These are phyloP conservation scores for Fragum whitleyi DNA, from an alignment of 2,888 invertebrate species.

Conservation along the genomic window DNA sequence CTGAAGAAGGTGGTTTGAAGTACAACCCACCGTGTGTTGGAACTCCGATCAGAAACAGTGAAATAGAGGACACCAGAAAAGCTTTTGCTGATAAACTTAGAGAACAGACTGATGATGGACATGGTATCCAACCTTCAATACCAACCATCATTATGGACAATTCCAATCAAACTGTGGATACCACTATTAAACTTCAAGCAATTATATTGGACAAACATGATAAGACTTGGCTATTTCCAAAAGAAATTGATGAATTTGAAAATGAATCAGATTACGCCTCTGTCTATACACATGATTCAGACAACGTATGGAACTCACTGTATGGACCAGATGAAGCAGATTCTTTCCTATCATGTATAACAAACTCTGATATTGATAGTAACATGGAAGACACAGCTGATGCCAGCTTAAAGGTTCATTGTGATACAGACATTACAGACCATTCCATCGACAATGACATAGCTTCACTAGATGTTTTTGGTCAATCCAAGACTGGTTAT, in stretches of 20 bases:
- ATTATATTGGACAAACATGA: not conserved
- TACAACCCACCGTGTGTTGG: not conserved
- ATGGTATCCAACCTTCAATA: not conserved
- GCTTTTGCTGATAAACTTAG: not conserved
- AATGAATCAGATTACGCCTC: conserved; percentile 19
- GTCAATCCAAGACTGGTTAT: not conserved
- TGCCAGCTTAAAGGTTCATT: conserved; percentile 7
- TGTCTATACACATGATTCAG: conserved; percentile 2
- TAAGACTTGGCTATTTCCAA: not conserved
- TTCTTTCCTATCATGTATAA: not conserved
- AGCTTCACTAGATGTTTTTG: not conserved
- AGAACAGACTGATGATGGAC: not conserved
- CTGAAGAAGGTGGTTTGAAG: not conserved
- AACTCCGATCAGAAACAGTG: not conserved
- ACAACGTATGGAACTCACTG: not conserved
- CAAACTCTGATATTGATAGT: not conserved
- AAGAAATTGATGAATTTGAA: not conserved
- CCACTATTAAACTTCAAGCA: not conserved
- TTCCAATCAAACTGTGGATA: not conserved
- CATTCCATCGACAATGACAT: not conserved
- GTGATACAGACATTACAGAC: conserved; percentile 14
- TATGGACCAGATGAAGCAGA: not conserved
- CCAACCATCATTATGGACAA: not conserved
- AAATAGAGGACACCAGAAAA: not conserved
- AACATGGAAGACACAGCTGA: conserved; percentile 2